Evolutionary conservation across 2,888 invertebrate genomes (phyloP).

Genomic region (Ophraella communa): DNA sequence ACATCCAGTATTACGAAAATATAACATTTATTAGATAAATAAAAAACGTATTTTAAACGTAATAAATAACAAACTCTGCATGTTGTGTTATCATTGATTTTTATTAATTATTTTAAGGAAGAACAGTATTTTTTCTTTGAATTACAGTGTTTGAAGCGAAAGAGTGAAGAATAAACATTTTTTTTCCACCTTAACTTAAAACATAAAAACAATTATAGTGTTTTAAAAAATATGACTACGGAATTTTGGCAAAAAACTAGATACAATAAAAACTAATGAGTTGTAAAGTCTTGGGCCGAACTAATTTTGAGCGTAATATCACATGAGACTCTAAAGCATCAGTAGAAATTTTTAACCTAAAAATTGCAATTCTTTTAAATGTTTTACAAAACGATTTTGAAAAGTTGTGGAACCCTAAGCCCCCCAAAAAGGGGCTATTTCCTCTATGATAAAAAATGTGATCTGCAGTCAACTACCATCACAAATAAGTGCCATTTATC

Average conservation of each 20-base stretch:
- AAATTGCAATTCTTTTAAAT: no score
- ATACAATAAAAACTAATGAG: conserved; percentile 31
- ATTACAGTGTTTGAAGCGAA: conserved; percentile 39
- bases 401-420: no score
- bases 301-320: conserved; percentile 55
- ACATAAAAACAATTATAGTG: conserved; percentile 14
- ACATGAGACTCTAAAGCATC: conserved; percentile 53
- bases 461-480: no score
- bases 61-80: conserved; percentile 47
- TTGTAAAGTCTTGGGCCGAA: conserved; percentile 45
- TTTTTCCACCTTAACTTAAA: conserved; percentile 23
- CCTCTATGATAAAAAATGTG: no score
- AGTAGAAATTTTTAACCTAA: conserved; percentile 32
- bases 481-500: no score
- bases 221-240: conserved; percentile 25
- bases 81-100: conserved; percentile 44
- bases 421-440: no score
- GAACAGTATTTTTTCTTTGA: conserved; percentile 50
- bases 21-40: conserved; percentile 40
- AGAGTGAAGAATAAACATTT: conserved; percentile 31
- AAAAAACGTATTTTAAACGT: conserved; percentile 38
- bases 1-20: conserved; percentile 35
- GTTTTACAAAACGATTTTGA: no score
- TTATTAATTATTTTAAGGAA: conserved; percentile 47
- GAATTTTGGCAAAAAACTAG: conserved; percentile 33